phyloP scores from a whole-genome alignment of 2,113 vertebrate genomes.

The Fregata magnificens region DNA sequence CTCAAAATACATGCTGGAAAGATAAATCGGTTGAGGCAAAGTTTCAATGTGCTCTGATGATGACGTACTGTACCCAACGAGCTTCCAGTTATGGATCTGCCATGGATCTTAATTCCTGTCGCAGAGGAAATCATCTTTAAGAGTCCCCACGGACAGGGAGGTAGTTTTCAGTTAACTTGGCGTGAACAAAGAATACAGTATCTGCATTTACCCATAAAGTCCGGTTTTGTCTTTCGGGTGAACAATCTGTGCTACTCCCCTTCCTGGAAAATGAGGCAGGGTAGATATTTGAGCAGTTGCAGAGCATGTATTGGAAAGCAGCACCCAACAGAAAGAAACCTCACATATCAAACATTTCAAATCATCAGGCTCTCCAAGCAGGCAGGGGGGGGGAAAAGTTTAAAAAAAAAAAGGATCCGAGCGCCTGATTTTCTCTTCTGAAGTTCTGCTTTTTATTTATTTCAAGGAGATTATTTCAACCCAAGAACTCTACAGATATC shows the following conservation, averaged over 20 bases:
- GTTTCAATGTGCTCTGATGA: neutral
- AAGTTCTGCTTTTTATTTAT: neutral
- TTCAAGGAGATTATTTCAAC: neutral
- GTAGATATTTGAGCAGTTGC: neutral
- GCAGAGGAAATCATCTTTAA: neutral
- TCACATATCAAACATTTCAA: neutral
- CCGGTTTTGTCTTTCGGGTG: neutral
- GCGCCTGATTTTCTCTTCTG: neutral
- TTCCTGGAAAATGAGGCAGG: neutral
- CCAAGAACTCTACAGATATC: neutral
- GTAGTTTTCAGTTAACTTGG: neutral
- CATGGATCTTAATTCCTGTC: neutral
- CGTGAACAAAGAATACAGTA: neutral
- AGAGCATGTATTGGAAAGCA: neutral
- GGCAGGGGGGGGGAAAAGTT: rapidly evolving
- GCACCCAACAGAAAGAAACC: neutral
- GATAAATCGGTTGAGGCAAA: neutral
- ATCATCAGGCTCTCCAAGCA: neutral
- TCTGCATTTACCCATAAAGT: neutral
- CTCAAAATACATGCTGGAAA: neutral
- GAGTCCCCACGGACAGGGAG: neutral
- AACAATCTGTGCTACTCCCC: neutral
- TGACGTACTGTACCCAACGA: neutral
- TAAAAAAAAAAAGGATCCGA: neutral
- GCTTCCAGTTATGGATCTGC: neutral